phyloP scores from a whole-genome alignment of 2,888 invertebrate species.

The Autographa gamma region DNA sequence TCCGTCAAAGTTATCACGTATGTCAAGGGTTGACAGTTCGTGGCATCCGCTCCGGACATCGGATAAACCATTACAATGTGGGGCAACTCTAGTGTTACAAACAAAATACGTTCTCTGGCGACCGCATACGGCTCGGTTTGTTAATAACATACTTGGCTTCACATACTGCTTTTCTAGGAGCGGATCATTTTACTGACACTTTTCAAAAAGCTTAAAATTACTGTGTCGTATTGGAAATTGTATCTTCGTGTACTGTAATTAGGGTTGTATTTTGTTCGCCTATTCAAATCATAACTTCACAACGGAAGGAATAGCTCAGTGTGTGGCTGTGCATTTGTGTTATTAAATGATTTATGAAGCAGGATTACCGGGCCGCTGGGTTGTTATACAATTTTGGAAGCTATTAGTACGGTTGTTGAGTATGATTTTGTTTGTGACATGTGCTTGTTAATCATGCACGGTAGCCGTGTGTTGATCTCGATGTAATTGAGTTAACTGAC shows the following conservation, averaged over 20 bases:
- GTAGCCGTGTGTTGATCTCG: constrained; percentile 87
- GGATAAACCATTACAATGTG: constrained; percentile 75
- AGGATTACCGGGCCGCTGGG: constrained; percentile 78
- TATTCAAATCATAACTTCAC: constrained; percentile 67
- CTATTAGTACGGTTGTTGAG: constrained; percentile 69
- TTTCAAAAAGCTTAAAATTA: constrained; percentile 70
- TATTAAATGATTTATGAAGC: constrained; percentile 89
- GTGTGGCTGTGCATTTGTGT: constrained; percentile 88
- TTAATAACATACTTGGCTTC: constrained; percentile 51
- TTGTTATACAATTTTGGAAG: constrained; percentile 72
- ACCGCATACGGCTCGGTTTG: constrained; percentile 63
- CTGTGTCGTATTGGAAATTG: constrained; percentile 45
- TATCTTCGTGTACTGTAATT: constrained; percentile 41
- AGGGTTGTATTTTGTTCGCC: constrained; percentile 61
- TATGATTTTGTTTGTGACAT: constrained; percentile 64
- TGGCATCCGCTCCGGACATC: constrained; percentile 80
- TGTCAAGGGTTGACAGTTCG: constrained; percentile 87
- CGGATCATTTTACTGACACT: constrained; percentile 62
- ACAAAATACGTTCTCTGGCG: constrained; percentile 62
- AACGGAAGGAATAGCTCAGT: constrained; percentile 87
- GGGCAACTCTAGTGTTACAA: constrained; percentile 45
- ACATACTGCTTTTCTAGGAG: constrained; percentile 73
- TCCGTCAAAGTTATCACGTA: constrained; percentile 84
- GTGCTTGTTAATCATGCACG: constrained; percentile 82
- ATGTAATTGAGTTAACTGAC: constrained; percentile 88